Percentiles rank a stretch among this genome's conserved stretches.
Conservation (phyloP, 2,888 invertebrate species). For the Ophion costatus region DNA sequence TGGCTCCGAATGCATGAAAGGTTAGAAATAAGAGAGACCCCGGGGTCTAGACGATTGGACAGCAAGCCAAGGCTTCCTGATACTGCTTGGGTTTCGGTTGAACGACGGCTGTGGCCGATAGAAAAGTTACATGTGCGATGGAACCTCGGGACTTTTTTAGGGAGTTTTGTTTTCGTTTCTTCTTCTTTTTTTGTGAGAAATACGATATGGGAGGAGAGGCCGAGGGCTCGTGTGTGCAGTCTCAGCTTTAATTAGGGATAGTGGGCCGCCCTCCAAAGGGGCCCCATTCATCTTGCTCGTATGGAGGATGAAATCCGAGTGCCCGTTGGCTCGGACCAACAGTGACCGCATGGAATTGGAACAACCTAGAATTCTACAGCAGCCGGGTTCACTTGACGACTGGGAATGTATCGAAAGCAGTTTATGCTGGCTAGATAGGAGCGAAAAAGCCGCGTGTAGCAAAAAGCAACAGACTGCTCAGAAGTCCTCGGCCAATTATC, state of each 20-base stretch:
- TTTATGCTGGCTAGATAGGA: neutral
- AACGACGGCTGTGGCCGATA: constrained; percentile 53
- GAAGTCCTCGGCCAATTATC: constrained; percentile 4
- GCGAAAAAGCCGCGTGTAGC: neutral
- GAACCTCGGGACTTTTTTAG: constrained; percentile 23
- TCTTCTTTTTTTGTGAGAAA: constrained; percentile 29
- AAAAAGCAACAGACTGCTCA: neutral
- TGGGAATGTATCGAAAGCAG: neutral
- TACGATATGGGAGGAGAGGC: neutral
- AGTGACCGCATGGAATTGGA: neutral
- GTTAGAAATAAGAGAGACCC: constrained; percentile 60
- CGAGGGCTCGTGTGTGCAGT: constrained; percentile 28
- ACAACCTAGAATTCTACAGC: neutral
- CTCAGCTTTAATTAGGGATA: constrained; percentile 58
- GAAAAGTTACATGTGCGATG: constrained; percentile 54
- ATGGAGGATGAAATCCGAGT: constrained; percentile 29
- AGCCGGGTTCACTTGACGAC: neutral
- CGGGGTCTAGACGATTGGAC: constrained; percentile 14
- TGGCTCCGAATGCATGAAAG: constrained; percentile 49
- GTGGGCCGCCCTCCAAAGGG: constrained; percentile 4
- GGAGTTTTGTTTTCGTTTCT: constrained; percentile 51
- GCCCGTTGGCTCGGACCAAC: constrained; percentile 9
- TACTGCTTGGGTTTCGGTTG: constrained; percentile 29
- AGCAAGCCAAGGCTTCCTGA: constrained; percentile 20
- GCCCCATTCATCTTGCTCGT: constrained; percentile 53